Evolutionary conservation across 2,113 vertebrate genomes (phyloP), one percentile per base, ranked within the genome.

Genomic region (Tachysurus vachellii): DNA sequence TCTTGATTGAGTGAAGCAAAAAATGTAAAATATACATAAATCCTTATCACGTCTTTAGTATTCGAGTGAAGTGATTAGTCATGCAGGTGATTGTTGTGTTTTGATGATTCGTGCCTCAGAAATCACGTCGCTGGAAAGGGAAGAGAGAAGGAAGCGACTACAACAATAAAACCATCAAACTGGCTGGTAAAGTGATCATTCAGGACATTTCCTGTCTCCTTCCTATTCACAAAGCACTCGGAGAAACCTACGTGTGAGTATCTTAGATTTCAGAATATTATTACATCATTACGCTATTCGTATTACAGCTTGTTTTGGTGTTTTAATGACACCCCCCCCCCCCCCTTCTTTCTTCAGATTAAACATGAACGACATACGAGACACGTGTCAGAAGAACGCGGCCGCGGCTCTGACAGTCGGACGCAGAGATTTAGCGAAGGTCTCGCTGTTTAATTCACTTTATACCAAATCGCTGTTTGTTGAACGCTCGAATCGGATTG

Each of bases 131-230:
- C 16, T 99, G 97, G 94, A 99, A 99, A 92, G 96, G 96, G 59
- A 99, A 99, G 90, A 94, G 98, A 0, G 98, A 99, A 80, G 98
- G 96, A 47, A 92, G 93, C 0, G 98, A 99, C 89, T 93, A 95
- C 81, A 89, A 93, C 89, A 97, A 92, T 90, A 95, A 97, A 71
- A 96, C 97, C 0, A 97, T 99, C 93, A 99, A 99, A 93, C 96
- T 98, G 50, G 97, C 98, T 0, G 98, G 98, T 1, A 99, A 99
- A 77, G 98, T 99, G 64, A 97, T 99, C 94, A 96, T 99, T 91
- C 98, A 99, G 90, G 97, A 99, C 87, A 96, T 98, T 82, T 97
- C 97, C 1, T 97, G 97, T 88, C 96, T 99, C 89, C 96, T 99
- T 83, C 97, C 98, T 0, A 97, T 99, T 70, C 97, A 99, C 94